Base-by-base conservation (phyloP, 1,140 invertebrate genomes). In the Dolichoris vasculosae region DNA sequence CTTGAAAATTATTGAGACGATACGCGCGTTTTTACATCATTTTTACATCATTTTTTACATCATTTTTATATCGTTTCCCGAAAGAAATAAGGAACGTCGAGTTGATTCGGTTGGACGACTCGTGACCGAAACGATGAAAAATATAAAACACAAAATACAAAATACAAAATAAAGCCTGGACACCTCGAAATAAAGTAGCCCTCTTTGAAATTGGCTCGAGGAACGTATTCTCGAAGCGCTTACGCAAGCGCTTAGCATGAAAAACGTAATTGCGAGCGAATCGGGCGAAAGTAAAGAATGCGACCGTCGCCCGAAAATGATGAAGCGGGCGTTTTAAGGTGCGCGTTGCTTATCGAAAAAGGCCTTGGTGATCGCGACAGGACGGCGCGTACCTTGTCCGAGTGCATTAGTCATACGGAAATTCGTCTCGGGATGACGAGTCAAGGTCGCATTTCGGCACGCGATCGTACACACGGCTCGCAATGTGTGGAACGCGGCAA, bases 381-480 rank as follows among this genome's bases (percentile, higher is more conserved):
- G 55, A 59, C 23, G 55, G 35, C 15, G 67, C 35, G 8, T 69
- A 20, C 30, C 32, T 67, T 38, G 32, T 2, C 23, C 63, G 80
- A 51, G 26, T 17, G 64, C 40, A 73, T 73, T 82, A 82, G 80
- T 83, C 81, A 75, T 83, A 38, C 32, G 51, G 63, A 83, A 73
- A 75, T 48, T 75, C 81, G 35, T 73, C 69, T 17, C 51, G 46
- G 46, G 48, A 59, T 82, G 69, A 82, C 80, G 48, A 82, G 80
- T 40, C 80, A 82, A 82, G 80, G 80, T 82, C 80, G 69, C n/a
- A 51, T 69, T 82, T 82, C 32, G 40, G 64, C 69, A 69, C 15
- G 43, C 40, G n/a, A 71, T 71, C 67, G 3, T 2, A 26, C 23
- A 26, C 55, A 23, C 55, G 40, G 13, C 32, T 23, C 15, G 43